These are phyloP conservation scores for Zophobas atratus DNA, from an alignment of 1,140 invertebrate species.

Conservation along the genomic window DNA sequence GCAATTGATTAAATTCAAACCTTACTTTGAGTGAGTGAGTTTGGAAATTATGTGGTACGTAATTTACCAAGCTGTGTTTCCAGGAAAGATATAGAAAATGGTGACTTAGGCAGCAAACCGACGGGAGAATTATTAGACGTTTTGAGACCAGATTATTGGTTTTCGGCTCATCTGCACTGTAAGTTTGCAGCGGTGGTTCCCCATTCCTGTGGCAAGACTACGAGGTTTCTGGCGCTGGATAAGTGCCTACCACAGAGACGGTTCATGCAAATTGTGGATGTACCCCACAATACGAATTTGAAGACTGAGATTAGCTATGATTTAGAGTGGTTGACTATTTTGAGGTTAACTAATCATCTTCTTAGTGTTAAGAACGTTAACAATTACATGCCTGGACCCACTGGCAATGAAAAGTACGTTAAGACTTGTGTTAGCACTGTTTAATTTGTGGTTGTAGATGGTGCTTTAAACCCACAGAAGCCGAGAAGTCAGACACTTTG, in stretches of 20 bases:
- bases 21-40: slow-evolving; percentile 81
- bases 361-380: slow-evolving; percentile 79
- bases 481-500: slow-evolving; percentile 80
- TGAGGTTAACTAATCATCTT: slow-evolving; percentile 92
- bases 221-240: slow-evolving; percentile 96
- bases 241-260: slow-evolving; percentile 93
- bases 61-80: slow-evolving; percentile 61
- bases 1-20: slow-evolving; percentile 85
- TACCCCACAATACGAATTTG: slow-evolving; percentile 72
- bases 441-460: slow-evolving; percentile 71
- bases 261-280: slow-evolving; percentile 85
- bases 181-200: slow-evolving; percentile 92
- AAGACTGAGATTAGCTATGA: slow-evolving; percentile 84
- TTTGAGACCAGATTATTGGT: slow-evolving; percentile 94
- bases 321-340: slow-evolving; percentile 93
- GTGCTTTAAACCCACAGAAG: slow-evolving; percentile 81
- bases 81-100: slow-evolving; percentile 85
- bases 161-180: slow-evolving; percentile 97
- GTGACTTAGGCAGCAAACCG: slow-evolving; percentile 88
- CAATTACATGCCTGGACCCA: slow-evolving; percentile 86
- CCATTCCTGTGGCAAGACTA: slow-evolving; percentile 75
- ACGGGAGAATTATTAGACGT: slow-evolving; percentile 83
- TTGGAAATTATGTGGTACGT: slow-evolving; percentile 31
- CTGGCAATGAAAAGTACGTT: slow-evolving; percentile 75
- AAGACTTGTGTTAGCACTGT: slow-evolving; percentile 34